Base-by-base conservation (phyloP, 2,113 vertebrate species). In the Pungitius pungitius region DNA sequence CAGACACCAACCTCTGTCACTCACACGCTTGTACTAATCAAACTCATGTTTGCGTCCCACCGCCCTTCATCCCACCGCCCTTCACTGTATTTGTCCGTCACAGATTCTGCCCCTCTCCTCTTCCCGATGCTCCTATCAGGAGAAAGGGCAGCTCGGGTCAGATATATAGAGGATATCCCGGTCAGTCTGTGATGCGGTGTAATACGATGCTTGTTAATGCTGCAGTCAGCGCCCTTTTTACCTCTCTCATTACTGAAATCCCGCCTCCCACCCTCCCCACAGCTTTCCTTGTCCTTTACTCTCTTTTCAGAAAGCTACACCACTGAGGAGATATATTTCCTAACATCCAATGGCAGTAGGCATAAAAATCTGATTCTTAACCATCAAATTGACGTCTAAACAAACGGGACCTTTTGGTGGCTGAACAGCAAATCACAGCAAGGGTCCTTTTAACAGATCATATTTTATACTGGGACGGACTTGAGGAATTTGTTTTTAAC, bases 171-270 rank as follows among this genome's bases (percentile, higher is more conserved):
- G 78, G 82, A 88, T 87, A 85, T 85, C 77, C 85, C 51, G 73
- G 79, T 84, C 87, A 80, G 76, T 81, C n/a, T 43, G 84, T 71
- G 89, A 92, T 89, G 88, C 74, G 11, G 81, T 89, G 90, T 89
- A 91, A 92, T 81, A 70, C 24, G 86, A 92, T 91, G 86, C 63
- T 81, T 81, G 82, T 85, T 89, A 84, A 87, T 81, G 82, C 85
- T 74, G 82, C 82, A 90, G 82, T 87, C 83, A 82, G 83, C 43
- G 69, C 64, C 83, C 83, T 87, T 90, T 85, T 84, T 69, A 85
- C 89, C 78, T 88, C 80, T 85, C 67, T 3, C 58, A 63, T 82
- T 89, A 85, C 87, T 58, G 51, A 78, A 66, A 73, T 68, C 56
- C 75, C 54, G 40, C 20, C 43, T 33, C 67, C 35, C 60, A 43